These are phyloP conservation scores for Augiades crinisus DNA, from an alignment of 2,888 invertebrate genomes.

Conservation along the genomic window DNA sequence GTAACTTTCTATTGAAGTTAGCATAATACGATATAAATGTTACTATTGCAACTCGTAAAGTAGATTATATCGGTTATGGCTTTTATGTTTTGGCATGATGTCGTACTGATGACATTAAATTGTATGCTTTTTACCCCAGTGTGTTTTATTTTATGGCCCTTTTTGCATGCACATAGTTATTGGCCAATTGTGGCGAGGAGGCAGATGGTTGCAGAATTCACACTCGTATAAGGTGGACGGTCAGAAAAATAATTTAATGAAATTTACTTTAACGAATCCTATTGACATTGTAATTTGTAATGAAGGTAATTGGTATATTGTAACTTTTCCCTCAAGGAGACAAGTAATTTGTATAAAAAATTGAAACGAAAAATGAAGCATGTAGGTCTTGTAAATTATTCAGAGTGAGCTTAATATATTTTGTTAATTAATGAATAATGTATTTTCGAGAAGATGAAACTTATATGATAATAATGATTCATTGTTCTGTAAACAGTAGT, in stretches of 20 bases:
- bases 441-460: no score
- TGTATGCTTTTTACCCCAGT: slow-evolving; percentile 70
- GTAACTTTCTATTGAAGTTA: slow-evolving; percentile 71
- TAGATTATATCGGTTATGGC: slow-evolving; percentile 64
- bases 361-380: no score
- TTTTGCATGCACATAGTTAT: slow-evolving; percentile 60
- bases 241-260: neutral
- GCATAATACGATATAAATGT: slow-evolving; percentile 56
- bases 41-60: slow-evolving; percentile 52
- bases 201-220: slow-evolving; percentile 77
- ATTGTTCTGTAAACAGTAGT: no score
- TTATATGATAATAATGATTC: no score
- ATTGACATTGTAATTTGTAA: no score
- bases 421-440: no score
- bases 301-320: no score
- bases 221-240: slow-evolving; percentile 35
- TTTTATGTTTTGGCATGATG: slow-evolving; percentile 74
- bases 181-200: slow-evolving; percentile 41
- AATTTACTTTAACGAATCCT: no score
- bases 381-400: no score
- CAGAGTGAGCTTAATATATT: no score
- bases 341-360: no score
- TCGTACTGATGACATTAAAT: slow-evolving; percentile 75
- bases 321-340: no score
- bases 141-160: slow-evolving; percentile 67